These are phyloP conservation scores for Scomber scombrus DNA, from an alignment of 2,113 vertebrate species.

Conservation along the genomic window DNA sequence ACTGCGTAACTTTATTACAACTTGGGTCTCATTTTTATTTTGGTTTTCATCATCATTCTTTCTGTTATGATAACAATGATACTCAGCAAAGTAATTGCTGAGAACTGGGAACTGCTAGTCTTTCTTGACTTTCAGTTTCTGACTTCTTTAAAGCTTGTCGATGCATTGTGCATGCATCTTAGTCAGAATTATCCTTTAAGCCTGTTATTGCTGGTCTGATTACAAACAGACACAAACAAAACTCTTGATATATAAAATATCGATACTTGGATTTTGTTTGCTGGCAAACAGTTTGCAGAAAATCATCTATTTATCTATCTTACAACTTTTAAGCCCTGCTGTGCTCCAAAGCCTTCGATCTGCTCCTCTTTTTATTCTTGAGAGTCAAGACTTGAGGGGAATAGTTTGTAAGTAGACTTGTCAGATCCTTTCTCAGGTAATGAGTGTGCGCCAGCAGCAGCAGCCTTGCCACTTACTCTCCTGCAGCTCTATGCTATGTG, in stretches of 20 bases:
- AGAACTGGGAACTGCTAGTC: neutral
- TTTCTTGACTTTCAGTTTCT: too few relatives aligned
- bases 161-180: neutral
- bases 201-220: neutral
- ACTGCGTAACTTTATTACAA: neutral
- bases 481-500: constrained; percentile 56
- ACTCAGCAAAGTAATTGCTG: neutral
- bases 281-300: neutral
- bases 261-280: neutral
- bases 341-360: constrained; percentile 5
- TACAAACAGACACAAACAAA: neutral
- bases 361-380: neutral
- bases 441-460: constrained; percentile 51
- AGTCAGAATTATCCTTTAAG: neutral
- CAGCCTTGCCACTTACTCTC: constrained; percentile 36
- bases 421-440: constrained; percentile 45
- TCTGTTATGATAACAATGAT: neutral
- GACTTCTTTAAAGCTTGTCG: neutral
- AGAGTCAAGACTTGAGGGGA: constrained; percentile 2
- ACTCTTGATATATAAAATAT: neutral
- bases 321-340: neutral
- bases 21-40: neutral
- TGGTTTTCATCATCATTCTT: neutral
- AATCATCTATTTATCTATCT: neutral
- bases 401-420: constrained; percentile 15